Evolutionary conservation across 2,888 invertebrate genomes (phyloP).

Genomic region (Ochropleura leucogaster): DNA sequence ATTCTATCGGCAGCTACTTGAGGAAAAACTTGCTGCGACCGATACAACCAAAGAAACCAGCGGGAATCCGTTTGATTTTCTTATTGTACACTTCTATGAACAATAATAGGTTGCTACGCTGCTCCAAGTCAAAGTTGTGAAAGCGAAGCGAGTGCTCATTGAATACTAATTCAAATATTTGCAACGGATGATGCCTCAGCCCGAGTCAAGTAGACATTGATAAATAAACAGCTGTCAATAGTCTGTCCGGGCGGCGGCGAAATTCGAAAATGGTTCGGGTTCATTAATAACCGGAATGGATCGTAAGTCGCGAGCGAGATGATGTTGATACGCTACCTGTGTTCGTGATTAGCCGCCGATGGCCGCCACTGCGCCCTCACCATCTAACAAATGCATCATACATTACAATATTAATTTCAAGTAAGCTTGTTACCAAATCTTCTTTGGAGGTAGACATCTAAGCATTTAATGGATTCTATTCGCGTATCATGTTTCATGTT

Average conservation of each 20-base stretch:
- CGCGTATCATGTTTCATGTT: slow-evolving; percentile 64
- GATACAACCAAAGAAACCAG: slow-evolving; percentile 69
- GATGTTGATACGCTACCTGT: slow-evolving; percentile 84
- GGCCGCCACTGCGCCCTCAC: slow-evolving; percentile 42
- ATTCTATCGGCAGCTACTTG: slow-evolving; percentile 59
- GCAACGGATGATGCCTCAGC: slow-evolving; percentile 74
- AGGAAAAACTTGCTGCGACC: slow-evolving; percentile 71
- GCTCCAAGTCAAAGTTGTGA: slow-evolving; percentile 69
- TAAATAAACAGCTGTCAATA: slow-evolving; percentile 86
- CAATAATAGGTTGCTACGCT: slow-evolving; percentile 61
- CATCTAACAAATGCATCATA: slow-evolving; percentile 56
- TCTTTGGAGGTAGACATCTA: slow-evolving; percentile 43
- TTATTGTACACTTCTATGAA: slow-evolving; percentile 73
- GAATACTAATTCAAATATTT: slow-evolving; percentile 81
- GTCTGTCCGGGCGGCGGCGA: slow-evolving; percentile 78
- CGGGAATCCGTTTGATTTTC: slow-evolving; percentile 77
- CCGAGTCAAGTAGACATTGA: slow-evolving; percentile 81
- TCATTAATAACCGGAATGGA: slow-evolving; percentile 87
- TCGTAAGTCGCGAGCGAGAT: slow-evolving; percentile 80
- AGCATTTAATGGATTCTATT: slow-evolving; percentile 62
- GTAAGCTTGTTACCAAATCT: slow-evolving; percentile 55
- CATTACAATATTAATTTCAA: slow-evolving; percentile 46
- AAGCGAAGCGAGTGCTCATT: slow-evolving; percentile 68
- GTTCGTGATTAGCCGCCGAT: slow-evolving; percentile 78
- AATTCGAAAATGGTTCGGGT: slow-evolving; percentile 79